Percentiles rank a stretch among this genome's conserved stretches.
Evolutionary conservation across 2,113 vertebrate species (phyloP).

Genomic region (Silurus glanis): DNA sequence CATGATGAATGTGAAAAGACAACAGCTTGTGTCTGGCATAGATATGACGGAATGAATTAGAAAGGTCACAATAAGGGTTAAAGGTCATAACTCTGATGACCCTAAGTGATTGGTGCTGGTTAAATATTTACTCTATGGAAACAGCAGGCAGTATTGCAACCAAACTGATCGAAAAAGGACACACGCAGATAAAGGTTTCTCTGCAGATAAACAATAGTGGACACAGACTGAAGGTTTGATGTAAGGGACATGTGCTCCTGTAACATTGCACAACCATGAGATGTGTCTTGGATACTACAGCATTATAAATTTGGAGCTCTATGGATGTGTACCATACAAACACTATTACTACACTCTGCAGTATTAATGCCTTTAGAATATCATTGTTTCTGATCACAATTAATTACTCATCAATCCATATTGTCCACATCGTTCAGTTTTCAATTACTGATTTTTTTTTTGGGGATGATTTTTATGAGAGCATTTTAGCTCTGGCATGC

Average conservation of each 20-base stretch:
- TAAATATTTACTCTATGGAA: slow-evolving; percentile 48
- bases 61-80: slow-evolving; percentile 45
- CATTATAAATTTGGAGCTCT: not conserved
- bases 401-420: no score
- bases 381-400: not conserved
- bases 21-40: slow-evolving; percentile 37
- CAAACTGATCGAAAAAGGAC: not conserved
- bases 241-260: not conserved
- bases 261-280: not conserved
- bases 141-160: not conserved
- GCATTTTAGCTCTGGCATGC: not conserved
- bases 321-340: not conserved
- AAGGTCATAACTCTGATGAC: slow-evolving; percentile 43
- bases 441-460: not conserved
- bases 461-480: not conserved
- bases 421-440: not conserved
- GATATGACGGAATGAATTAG: slow-evolving; percentile 38
- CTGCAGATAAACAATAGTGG: not conserved
- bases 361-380: not conserved
- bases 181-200: slow-evolving; percentile 8
- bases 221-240: not conserved
- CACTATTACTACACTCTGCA: not conserved
- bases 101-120: slow-evolving; percentile 34
- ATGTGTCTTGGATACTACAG: not conserved
- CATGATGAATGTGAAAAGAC: slow-evolving; percentile 48